Base-by-base conservation (phyloP, 1,140 invertebrate genomes). In the Aphelenchoides avenae region DNA sequence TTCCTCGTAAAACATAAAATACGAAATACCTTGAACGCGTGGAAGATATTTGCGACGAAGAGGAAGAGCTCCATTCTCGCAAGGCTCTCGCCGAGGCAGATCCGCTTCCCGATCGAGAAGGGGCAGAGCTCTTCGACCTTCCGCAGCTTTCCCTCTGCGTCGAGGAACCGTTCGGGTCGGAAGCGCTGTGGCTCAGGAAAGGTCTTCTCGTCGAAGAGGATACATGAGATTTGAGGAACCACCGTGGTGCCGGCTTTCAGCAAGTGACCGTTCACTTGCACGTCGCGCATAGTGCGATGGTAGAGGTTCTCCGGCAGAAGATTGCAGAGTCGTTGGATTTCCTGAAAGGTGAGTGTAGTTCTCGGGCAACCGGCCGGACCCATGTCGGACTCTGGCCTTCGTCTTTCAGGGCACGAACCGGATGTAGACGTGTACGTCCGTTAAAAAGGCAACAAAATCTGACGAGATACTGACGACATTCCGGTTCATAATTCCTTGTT, bases 71-170 rank as follows among this genome's bases (percentile, higher is more conserved):
- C n/a, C 47, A 52, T 54, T 52, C 46, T 1, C 20, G 50, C 47
- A 5, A 52, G 6, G 20, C 47, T 15, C 5, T 52, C 51, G 1
- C 51, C 51, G 18, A 52, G 5, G 34, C 46, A 52, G 52, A 46
- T 7, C 50, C 64, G 51, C 77, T 80, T 75, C 79, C 81, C 89
- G 1, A 89, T 86, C 29, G 88, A 89, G 75, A 91, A 92, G 0
- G 89, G 89, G 80, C 91, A 86, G 77, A 91, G 90, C 78, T 83
- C 88, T 61, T 89, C 86, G 0, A 88, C 88, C 50, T 87, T 88
- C 34, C 80, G 80, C 13, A 91, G 85, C 15, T 64, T 44, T n/a
- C 88, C 88, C 60, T 86, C 85, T 0, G 83, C 79, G 47, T 86
- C 84, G 42, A 91, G 80, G 78, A 91, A 91, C 27, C 89, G 79